Base-by-base conservation (phyloP, 2,888 invertebrate genomes). In the Antitype chi region DNA sequence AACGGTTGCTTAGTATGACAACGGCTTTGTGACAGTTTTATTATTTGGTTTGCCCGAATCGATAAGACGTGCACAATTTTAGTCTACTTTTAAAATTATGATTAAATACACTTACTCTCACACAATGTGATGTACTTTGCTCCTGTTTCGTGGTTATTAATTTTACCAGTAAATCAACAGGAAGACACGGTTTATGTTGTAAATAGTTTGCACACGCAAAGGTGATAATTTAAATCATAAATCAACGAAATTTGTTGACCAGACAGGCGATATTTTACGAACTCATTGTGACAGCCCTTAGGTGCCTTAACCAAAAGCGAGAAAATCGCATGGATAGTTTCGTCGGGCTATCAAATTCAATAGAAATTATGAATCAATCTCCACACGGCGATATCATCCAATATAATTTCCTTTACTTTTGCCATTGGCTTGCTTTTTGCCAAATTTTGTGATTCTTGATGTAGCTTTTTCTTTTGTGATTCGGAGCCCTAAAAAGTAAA, bases 1-100 rank as follows among this genome's bases (percentile, higher is more conserved):
- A 49, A 17, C 11, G 23, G 69, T 59, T 57, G 47, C 8, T 8
- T 49, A 69, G 70, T 78, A 66, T 89, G 89, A 90, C 85, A 20
- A 28, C 11, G 66, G 85, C 55, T 78, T 78, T 25, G 6, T 9
- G 3, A 3, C 25, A 20, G 47, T 66, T 25, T 49, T 53, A 67
- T 49, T 52, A 62, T 32, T 62, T 23, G 32, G 20, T 6, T 23
- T 32, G 23, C 25, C 32, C 23, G 28, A 6, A 3, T 62, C 23
- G 62, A 13, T 3, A 13, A 23, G 13, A 1, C 20, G 32, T 20
- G 28, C 20, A 9, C 32, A 60, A 60, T 32, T 0, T 32, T 60
- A 5, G 20, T 32, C 11, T 11, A 60, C 11, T 32, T 32, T 32
- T 23, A 32, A 20, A 23, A 32, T 32, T 20, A 23, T 60, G 23